Percentiles rank a stretch among this genome's conserved stretches.
phyloP scores from a whole-genome alignment of 2,113 vertebrate species.

The Strix uralensis region DNA sequence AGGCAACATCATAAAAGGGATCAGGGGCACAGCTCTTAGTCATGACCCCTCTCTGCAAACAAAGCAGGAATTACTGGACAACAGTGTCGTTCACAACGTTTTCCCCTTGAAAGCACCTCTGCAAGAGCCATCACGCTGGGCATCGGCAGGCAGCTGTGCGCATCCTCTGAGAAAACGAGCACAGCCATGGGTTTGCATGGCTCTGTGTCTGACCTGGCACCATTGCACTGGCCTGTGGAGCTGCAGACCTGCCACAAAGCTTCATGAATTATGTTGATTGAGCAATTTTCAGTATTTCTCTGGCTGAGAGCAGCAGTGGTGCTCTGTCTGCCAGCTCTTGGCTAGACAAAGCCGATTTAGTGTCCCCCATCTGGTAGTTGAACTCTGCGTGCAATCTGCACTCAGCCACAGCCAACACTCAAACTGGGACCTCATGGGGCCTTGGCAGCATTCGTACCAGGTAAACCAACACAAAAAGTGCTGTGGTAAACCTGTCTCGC shows the following conservation, averaged over 20 bases:
- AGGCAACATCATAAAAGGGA: conserved; percentile 42
- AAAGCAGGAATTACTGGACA: conserved; percentile 13
- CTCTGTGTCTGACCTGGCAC: background rate
- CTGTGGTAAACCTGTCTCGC: background rate
- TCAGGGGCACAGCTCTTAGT: conserved; percentile 35
- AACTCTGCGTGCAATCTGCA: conserved; percentile 29
- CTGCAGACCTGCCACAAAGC: conserved; percentile 23
- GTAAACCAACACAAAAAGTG: background rate
- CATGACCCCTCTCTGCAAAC: conserved; percentile 44
- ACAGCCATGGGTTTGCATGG: background rate
- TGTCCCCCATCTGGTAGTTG: conserved; percentile 60
- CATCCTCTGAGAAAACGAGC: background rate
- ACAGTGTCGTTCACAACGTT: background rate
- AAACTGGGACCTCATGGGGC: background rate
- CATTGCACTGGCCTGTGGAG: background rate
- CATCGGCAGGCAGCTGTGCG: background rate
- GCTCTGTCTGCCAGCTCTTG: conserved; percentile 61
- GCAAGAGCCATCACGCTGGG: background rate
- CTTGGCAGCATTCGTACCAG: background rate
- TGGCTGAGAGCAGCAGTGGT: conserved; percentile 37
- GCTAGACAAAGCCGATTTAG: conserved; percentile 60
- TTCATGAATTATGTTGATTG: conserved; percentile 36
- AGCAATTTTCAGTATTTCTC: conserved; percentile 51
- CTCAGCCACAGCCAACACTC: background rate
- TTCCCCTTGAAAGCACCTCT: background rate